Evolutionary conservation across 2,888 invertebrate genomes (phyloP).

Genomic region (Pyralis farinalis): DNA sequence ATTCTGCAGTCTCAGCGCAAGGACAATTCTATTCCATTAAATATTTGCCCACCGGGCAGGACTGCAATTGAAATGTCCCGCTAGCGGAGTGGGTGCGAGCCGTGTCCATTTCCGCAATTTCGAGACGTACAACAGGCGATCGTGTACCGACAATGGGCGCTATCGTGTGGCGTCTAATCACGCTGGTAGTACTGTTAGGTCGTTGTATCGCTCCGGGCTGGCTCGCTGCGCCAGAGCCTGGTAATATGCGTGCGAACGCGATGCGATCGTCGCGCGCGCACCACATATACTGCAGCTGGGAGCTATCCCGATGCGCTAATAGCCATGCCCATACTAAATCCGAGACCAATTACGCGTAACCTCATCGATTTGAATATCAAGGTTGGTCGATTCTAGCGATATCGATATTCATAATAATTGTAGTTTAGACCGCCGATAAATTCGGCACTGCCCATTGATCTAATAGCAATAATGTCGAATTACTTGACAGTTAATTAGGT

Average conservation of each 20-base stretch:
- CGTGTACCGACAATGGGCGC: conserved; percentile 77
- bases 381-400: conserved; percentile 15
- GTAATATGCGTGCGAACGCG: conserved; percentile 79
- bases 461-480: conserved; percentile 60
- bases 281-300: conserved; percentile 22
- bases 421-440: conserved; percentile 24
- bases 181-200: conserved; percentile 72
- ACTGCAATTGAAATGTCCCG: conserved; percentile 77
- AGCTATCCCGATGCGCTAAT: conserved; percentile 45
- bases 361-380: conserved; percentile 9
- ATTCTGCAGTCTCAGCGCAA: conserved; percentile 23
- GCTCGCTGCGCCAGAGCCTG: conserved; percentile 34
- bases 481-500: conserved; percentile 76
- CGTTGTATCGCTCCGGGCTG: conserved; percentile 55
- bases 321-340: conserved; percentile 35
- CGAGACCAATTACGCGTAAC: conserved; percentile 15
- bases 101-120: conserved; percentile 77
- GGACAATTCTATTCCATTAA: conserved; percentile 48
- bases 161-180: conserved; percentile 80
- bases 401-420: conserved; percentile 26
- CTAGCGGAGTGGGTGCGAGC: conserved; percentile 68
- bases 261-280: conserved; percentile 53
- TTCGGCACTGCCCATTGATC: conserved; percentile 34
- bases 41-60: conserved; percentile 51
- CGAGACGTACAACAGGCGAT: conserved; percentile 73